These are phyloP conservation scores for Tachysurus fulvidraco DNA, from an alignment of 2,113 vertebrate species.

Conservation along the genomic window DNA sequence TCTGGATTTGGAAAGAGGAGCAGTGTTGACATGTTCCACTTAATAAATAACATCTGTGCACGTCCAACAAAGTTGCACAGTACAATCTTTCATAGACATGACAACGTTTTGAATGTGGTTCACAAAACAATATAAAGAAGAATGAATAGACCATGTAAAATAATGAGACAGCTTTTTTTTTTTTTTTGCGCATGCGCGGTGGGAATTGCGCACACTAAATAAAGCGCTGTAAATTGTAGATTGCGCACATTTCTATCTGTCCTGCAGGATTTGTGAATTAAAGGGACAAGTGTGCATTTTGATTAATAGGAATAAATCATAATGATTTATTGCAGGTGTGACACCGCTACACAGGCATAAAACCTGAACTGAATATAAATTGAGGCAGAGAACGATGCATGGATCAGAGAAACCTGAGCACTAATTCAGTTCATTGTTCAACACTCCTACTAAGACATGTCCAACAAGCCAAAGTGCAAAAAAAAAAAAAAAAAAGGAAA, in stretches of 20 bases:
- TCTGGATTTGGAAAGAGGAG: background rate
- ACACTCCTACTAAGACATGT: background rate
- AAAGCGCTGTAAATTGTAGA: background rate
- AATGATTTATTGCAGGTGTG: background rate
- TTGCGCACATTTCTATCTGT: background rate
- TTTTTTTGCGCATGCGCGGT: background rate
- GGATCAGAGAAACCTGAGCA: background rate
- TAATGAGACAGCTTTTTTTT: too few species aligned
- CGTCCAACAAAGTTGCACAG: background rate
- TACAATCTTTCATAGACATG: background rate
- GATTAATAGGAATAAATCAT: background rate
- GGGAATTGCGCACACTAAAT: background rate
- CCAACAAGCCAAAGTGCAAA: background rate
- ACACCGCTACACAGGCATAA: too few species aligned
- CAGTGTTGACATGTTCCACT: background rate
- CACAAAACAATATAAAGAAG: too few species aligned
- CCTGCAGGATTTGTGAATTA: background rate
- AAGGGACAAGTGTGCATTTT: background rate
- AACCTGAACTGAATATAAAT: background rate
- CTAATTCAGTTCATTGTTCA: background rate
- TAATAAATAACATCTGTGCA: background rate
- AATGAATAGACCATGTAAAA: background rate
- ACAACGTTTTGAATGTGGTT: background rate
- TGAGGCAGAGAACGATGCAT: background rate
- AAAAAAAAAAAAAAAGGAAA: conserved; percentile 2